Percentiles rank a stretch among this genome's conserved stretches.
Evolutionary conservation across 2,888 invertebrate species (phyloP).

Genomic region (Drosophila limbata): DNA sequence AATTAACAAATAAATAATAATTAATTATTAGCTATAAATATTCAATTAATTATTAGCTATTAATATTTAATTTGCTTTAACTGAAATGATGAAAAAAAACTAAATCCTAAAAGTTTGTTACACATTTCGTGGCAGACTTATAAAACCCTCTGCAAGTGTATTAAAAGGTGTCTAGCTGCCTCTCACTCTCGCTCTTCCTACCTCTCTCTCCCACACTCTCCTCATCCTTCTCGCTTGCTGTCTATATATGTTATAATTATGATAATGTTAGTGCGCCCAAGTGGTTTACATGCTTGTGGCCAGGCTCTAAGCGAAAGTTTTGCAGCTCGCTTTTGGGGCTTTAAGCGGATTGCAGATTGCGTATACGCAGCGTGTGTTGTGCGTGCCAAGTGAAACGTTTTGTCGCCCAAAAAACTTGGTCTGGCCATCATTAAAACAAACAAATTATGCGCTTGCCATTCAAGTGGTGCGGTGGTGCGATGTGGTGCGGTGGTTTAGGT

Average conservation of each 20-base stretch:
- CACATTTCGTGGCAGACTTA: too few relatives aligned
- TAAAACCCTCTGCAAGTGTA: too few relatives aligned
- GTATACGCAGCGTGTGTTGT: constrained; percentile 57
- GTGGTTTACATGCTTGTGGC: constrained; percentile 66
- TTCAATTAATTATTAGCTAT: too few relatives aligned
- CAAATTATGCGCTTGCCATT: constrained; percentile 53
- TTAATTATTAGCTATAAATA: too few relatives aligned
- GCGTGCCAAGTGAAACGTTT: constrained; percentile 52
- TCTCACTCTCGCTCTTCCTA: neutral
- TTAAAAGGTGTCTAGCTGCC: too few relatives aligned
- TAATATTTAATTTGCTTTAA: too few relatives aligned
- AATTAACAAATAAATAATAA: too few relatives aligned
- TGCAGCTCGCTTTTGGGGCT: constrained; percentile 23
- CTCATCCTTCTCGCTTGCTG: neutral
- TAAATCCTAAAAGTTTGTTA: too few relatives aligned
- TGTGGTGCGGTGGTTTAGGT: neutral
- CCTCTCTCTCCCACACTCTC: constrained; percentile 7
- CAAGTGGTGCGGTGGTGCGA: constrained; percentile 30
- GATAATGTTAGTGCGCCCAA: constrained; percentile 78
- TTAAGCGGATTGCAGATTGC: constrained; percentile 41
- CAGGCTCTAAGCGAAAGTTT: constrained; percentile 45
- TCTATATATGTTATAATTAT: constrained; percentile 68
- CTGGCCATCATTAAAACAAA: constrained; percentile 54
- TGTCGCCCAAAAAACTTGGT: constrained; percentile 45
- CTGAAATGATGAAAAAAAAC: too few relatives aligned